Conservation (phyloP, 1,140 invertebrate genomes). For the Artemia franciscana region DNA sequence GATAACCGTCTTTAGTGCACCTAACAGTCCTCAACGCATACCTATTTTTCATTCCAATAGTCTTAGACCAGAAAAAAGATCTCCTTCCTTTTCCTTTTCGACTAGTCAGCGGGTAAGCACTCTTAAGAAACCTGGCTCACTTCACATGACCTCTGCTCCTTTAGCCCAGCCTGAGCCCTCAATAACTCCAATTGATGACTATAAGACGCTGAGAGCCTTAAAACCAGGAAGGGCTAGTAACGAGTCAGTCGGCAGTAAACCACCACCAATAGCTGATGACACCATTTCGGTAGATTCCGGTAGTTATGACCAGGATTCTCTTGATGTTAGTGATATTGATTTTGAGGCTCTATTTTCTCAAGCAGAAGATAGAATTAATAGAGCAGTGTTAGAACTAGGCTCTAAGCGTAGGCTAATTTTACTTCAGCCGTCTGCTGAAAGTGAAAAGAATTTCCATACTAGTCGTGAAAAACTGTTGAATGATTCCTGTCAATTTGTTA, state of each 20-base stretch:
- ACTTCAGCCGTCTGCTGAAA: neutral
- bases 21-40: neutral
- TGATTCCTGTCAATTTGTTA: slow-evolving; percentile 53
- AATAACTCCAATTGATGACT: neutral
- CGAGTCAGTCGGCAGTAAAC: neutral
- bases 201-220: neutral
- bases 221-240: neutral
- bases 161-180: neutral
- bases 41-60: neutral
- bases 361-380: slow-evolving; percentile 5
- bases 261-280: neutral
- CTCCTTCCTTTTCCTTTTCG: neutral
- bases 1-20: neutral
- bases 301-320: slow-evolving; percentile 15
- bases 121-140: neutral
- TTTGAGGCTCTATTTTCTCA: slow-evolving; percentile 7
- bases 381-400: slow-evolving; percentile 1
- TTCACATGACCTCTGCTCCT: neutral
- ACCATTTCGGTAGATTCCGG: slow-evolving; percentile 14
- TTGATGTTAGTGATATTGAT: slow-evolving; percentile 15
- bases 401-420: neutral
- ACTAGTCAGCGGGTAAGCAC: neutral
- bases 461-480: slow-evolving; percentile 41
- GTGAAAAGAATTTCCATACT: neutral
- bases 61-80: neutral